Evolutionary conservation across 2,888 invertebrate genomes (phyloP).

Genomic region (Electrophaes corylata): DNA sequence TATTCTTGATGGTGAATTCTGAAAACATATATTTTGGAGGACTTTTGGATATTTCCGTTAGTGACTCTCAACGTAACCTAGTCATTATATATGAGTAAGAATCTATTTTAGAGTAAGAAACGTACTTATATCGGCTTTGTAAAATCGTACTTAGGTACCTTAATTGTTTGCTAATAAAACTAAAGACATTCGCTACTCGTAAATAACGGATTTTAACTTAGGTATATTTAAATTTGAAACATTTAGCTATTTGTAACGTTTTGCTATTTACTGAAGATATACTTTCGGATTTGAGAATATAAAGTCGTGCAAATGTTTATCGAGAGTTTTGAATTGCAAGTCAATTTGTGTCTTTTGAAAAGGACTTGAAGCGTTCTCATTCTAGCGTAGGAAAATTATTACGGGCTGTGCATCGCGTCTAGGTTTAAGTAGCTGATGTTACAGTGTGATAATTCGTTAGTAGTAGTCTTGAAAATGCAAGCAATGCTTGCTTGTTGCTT

Average conservation of each 20-base stretch:
- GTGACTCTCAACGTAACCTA: constrained; percentile 64
- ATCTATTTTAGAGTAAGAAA: constrained; percentile 56
- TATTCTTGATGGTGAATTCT: constrained; percentile 58
- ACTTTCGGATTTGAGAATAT: constrained; percentile 39
- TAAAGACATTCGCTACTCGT: constrained; percentile 61
- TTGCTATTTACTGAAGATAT: constrained; percentile 48
- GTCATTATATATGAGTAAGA: constrained; percentile 52
- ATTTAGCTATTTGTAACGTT: constrained; percentile 52
- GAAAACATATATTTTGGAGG: constrained; percentile 72
- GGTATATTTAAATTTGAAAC: constrained; percentile 47
- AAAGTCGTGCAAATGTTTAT: constrained; percentile 37
- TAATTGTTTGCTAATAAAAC: constrained; percentile 60
- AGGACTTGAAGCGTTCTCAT: constrained; percentile 60
- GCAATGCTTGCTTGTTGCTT: constrained; percentile 45
- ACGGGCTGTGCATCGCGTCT: constrained; percentile 77
- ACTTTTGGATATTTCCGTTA: constrained; percentile 78
- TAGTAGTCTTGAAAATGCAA: constrained; percentile 39
- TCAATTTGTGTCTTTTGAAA: constrained; percentile 68
- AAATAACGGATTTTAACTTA: constrained; percentile 46
- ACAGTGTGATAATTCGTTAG: constrained; percentile 47
- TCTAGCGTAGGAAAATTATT: constrained; percentile 68
- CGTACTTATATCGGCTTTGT: constrained; percentile 60
- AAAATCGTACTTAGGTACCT: constrained; percentile 37
- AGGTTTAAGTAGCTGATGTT: constrained; percentile 66
- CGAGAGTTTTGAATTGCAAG: constrained; percentile 60